Evolutionary conservation across 2,113 vertebrate genomes (phyloP).

Genomic region (Megalops atlanticus): DNA sequence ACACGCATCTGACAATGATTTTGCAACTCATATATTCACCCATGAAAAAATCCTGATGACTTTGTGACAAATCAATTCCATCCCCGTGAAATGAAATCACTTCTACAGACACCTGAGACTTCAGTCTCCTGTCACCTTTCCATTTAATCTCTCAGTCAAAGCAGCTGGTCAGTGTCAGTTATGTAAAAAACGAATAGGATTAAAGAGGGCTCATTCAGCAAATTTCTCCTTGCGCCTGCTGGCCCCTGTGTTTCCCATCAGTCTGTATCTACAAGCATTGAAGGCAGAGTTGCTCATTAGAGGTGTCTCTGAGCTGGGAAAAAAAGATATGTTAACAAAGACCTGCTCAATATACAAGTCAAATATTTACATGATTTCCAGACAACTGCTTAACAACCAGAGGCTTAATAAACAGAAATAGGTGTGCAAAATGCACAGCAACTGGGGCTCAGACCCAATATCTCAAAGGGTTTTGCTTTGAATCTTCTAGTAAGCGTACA

Average conservation of each 20-base stretch:
- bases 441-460: no score
- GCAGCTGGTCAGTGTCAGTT: background rate
- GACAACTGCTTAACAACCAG: no score
- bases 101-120: background rate
- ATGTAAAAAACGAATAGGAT: constrained; percentile 19
- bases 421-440: no score
- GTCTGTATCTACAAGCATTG: background rate
- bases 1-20: no score
- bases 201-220: background rate
- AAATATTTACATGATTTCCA: background rate
- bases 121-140: background rate
- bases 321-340: background rate
- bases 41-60: background rate
- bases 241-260: background rate
- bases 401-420: background rate
- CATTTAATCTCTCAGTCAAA: background rate
- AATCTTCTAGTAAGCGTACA: no score
- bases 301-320: background rate
- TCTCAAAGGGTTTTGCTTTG: no score
- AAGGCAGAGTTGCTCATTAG: background rate
- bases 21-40: background rate
- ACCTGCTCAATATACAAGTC: background rate
- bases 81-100: constrained; percentile 17
- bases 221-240: constrained; percentile 16
- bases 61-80: constrained; percentile 23